These are phyloP conservation scores for Cephonodes hylas DNA, from an alignment of 2,888 invertebrate genomes.

Conservation along the genomic window DNA sequence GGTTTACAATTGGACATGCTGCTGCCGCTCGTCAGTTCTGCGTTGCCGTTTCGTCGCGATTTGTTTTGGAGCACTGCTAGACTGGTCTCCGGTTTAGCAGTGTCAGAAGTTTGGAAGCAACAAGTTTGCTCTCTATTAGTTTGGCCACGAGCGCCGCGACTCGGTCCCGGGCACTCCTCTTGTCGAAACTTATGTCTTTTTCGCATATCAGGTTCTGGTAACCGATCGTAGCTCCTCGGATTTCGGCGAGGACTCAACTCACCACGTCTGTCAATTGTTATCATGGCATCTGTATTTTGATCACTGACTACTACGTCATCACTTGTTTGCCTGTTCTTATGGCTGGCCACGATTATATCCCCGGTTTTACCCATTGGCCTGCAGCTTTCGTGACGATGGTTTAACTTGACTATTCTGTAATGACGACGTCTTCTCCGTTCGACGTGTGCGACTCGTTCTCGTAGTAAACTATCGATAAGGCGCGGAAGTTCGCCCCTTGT, in stretches of 20 bases:
- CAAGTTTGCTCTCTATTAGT: conserved; percentile 53
- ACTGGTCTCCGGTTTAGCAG: conserved; percentile 34
- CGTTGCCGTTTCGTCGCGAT: conserved; percentile 7
- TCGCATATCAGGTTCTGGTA: conserved; percentile 38
- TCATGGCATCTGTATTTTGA: conserved; percentile 47
- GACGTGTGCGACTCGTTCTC: conserved; percentile 70
- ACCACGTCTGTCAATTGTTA: conserved; percentile 42
- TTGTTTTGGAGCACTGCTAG: not conserved
- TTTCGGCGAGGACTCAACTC: conserved; percentile 38
- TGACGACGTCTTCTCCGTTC: conserved; percentile 71
- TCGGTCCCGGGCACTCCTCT: conserved; percentile 65
- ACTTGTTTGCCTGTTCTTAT: conserved; percentile 56
- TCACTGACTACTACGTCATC: conserved; percentile 51
- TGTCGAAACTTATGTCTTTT: conserved; percentile 35
- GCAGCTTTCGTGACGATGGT: conserved; percentile 68
- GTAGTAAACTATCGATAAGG: conserved; percentile 65
- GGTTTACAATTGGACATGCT: conserved; percentile 43
- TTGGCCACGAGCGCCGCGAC: conserved; percentile 46
- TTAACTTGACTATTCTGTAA: conserved; percentile 71
- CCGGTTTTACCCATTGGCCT: conserved; percentile 70
- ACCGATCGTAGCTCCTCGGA: conserved; percentile 54
- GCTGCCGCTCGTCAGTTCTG: conserved; percentile 48
- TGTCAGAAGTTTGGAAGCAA: conserved; percentile 56
- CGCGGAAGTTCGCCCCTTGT: conserved; percentile 66
- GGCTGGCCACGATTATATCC: conserved; percentile 73